phyloP scores from a whole-genome alignment of 2,113 vertebrate species.

The Parotia lawesii region DNA sequence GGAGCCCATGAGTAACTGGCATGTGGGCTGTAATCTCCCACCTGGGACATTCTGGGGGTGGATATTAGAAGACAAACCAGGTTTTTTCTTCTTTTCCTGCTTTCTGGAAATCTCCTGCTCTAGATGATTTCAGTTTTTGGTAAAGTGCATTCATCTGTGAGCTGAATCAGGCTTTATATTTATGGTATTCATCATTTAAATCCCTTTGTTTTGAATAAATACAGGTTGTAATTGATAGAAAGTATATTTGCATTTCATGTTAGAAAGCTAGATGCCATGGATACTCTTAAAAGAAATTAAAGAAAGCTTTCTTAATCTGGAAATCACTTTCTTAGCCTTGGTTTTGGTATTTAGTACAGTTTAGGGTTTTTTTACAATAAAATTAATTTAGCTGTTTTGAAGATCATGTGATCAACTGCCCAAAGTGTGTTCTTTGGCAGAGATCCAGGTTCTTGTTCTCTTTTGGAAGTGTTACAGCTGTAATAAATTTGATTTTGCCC shows the following conservation, averaged over 20 bases:
- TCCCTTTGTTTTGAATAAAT: constrained; percentile 11
- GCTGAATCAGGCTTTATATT: not conserved
- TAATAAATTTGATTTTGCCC: constrained; percentile 55
- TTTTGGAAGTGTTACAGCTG: constrained; percentile 19
- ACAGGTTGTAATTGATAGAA: not conserved
- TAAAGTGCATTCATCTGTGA: not conserved
- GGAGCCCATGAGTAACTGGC: not conserved
- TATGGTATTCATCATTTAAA: not conserved
- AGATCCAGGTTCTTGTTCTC: constrained; percentile 9
- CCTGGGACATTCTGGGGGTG: not conserved
- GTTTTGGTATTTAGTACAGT: not conserved
- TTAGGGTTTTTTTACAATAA: not conserved
- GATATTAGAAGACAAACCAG: not conserved
- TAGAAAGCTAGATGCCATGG: not conserved
- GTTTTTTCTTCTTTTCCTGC: not conserved
- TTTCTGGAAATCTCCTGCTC: not conserved
- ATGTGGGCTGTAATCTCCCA: constrained; percentile 28
- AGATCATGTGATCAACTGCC: not conserved
- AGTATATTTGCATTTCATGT: not conserved
- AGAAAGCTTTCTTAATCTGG: not conserved
- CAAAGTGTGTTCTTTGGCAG: constrained; percentile 33
- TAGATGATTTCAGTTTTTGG: not conserved
- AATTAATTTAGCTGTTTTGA: constrained; percentile 41
- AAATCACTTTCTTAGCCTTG: not conserved
- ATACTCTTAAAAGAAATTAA: not conserved